Evolutionary conservation across 53 echinoderm and acorn worm genomes (phyloP).

Genomic region (Astropecten irregularis): DNA sequence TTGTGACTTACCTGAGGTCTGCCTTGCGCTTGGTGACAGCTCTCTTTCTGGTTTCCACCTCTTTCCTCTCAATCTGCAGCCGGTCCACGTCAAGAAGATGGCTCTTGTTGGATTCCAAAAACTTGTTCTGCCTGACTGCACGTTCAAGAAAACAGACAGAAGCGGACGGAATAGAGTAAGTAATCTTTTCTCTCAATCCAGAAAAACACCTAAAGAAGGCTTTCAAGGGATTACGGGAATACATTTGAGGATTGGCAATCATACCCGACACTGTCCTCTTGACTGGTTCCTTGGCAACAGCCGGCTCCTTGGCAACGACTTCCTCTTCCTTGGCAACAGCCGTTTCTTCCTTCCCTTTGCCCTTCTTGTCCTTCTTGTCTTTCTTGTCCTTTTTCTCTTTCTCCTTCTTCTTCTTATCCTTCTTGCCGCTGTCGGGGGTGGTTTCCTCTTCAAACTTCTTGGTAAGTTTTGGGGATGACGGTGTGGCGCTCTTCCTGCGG

Average conservation of each 20-base stretch:
- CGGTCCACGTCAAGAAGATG: slow-evolving; percentile 60
- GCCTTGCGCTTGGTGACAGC: slow-evolving; percentile 59
- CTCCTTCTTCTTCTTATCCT: slow-evolving; percentile 59
- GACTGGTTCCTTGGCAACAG: background rate
- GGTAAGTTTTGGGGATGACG: background rate
- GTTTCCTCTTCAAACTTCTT: background rate
- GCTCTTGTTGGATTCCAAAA: slow-evolving; percentile 55
- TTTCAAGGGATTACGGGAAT: too few species aligned
- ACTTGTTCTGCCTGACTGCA: slow-evolving; percentile 20
- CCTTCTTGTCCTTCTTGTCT: slow-evolving; percentile 25
- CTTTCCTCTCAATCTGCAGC: slow-evolving; percentile 57
- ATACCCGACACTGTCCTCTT: too few species aligned
- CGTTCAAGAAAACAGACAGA: too few species aligned
- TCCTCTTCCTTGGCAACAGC: background rate
- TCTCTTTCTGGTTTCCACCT: slow-evolving; percentile 45
- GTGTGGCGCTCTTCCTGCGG: background rate
- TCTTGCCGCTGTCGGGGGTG: slow-evolving; percentile 2
- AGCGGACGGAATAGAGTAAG: too few species aligned
- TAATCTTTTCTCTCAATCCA: too few species aligned
- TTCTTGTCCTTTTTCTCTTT: slow-evolving; percentile 55
- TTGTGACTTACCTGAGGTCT: slow-evolving; percentile 68
- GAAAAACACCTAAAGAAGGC: too few species aligned
- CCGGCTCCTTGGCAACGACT: background rate
- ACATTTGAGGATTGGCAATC: too few species aligned
- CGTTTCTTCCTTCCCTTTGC: background rate